Conservation (phyloP, 2,888 invertebrate genomes). For the Trichogramma evanescens region DNA sequence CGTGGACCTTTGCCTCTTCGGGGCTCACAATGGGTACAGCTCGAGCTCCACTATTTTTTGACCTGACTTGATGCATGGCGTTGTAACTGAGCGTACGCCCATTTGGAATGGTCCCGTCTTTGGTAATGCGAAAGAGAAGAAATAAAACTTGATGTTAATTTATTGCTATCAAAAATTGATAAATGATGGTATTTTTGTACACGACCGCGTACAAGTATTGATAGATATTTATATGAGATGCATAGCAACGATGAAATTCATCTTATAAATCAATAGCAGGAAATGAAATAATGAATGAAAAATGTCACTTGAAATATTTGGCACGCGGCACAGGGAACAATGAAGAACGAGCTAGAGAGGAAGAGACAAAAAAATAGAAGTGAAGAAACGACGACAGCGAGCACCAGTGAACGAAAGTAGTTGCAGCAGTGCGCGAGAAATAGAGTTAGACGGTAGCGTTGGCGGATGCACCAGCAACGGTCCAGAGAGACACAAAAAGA, state of each 20-base stretch:
- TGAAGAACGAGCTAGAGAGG: background rate
- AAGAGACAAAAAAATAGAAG: background rate
- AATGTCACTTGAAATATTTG: too few species aligned
- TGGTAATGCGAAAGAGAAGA: background rate
- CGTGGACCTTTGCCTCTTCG: constrained; percentile 30
- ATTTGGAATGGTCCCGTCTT: constrained; percentile 45
- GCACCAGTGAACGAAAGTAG: too few species aligned
- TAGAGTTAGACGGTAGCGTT: background rate
- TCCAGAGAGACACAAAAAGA: background rate
- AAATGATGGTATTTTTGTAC: background rate
- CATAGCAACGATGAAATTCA: background rate
- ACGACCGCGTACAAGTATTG: background rate
- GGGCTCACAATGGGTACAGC: constrained; percentile 15
- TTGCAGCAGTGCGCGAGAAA: too few species aligned
- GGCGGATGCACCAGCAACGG: background rate
- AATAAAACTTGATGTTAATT: too few species aligned
- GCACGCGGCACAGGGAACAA: background rate
- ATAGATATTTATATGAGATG: too few species aligned
- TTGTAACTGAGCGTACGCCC: constrained; percentile 41
- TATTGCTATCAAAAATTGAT: background rate
- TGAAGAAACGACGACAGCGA: background rate
- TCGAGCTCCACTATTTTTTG: too few species aligned
- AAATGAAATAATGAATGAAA: background rate
- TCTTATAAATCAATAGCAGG: background rate
- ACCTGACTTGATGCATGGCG: constrained; percentile 20